A percentile compares a stretch with the other conserved stretches of the same genome.
These are phyloP conservation scores for Callipepla californica DNA, from an alignment of 2,113 vertebrate species.

Conservation along the genomic window DNA sequence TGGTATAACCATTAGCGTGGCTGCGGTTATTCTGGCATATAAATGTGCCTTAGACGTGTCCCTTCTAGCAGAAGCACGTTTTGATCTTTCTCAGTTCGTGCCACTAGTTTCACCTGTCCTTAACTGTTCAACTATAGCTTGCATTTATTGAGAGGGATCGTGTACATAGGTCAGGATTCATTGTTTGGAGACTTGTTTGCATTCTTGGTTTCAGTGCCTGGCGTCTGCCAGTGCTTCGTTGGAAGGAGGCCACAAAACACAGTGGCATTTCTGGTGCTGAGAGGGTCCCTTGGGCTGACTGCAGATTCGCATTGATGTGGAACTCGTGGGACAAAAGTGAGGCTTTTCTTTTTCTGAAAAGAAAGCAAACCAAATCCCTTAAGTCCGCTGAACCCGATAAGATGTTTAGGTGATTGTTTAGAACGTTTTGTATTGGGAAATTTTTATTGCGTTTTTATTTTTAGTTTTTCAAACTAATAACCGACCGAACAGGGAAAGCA, in stretches of 20 bases:
- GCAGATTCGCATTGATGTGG: background rate
- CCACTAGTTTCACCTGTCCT: background rate
- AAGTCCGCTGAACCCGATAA: background rate
- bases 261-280: background rate
- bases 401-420: background rate
- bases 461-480: slow-evolving; percentile 9
- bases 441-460: slow-evolving; percentile 34
- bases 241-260: background rate
- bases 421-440: background rate
- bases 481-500: background rate
- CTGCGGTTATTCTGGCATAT: slow-evolving; percentile 3
- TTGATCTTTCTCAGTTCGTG: background rate
- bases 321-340: background rate
- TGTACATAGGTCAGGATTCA: background rate
- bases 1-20: background rate
- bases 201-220: background rate
- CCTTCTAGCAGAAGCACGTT: background rate
- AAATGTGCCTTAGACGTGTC: slow-evolving; percentile 38
- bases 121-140: background rate
- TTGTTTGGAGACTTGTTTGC: background rate
- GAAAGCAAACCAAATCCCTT: slow-evolving; percentile 14
- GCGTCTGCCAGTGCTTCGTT: background rate
- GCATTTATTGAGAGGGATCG: background rate
- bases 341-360: background rate
- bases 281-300: background rate